phyloP scores from a whole-genome alignment of 2,113 vertebrate genomes.

The Phaethornis superciliosus region DNA sequence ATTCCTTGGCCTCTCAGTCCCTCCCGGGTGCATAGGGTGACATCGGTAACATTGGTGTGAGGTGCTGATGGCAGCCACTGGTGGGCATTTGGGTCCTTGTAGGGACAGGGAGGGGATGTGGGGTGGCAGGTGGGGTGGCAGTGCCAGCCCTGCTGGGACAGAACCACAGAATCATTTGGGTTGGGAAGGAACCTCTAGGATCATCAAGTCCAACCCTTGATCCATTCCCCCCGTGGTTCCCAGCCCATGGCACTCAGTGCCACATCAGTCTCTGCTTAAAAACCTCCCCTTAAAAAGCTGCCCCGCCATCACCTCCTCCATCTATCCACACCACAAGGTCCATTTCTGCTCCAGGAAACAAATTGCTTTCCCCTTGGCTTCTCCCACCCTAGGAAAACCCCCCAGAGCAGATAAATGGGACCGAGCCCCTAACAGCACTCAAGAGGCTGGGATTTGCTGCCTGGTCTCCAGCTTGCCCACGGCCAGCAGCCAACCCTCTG shows the following conservation, averaged over 20 bases:
- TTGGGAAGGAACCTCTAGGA: too few relatives aligned
- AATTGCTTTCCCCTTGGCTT: rapidly evolving
- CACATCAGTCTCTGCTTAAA: too few relatives aligned
- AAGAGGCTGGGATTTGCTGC: neutral
- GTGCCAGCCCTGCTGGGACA: neutral
- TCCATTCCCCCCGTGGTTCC: too few relatives aligned
- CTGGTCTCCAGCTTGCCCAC: rapidly evolving
- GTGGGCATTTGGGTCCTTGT: too few relatives aligned
- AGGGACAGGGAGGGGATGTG: neutral
- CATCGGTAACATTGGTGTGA: neutral
- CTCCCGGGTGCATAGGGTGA: rapidly evolving
- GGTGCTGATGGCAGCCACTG: neutral
- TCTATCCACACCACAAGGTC: neutral
- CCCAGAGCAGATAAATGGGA: neutral
- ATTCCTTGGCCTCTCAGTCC: neutral
- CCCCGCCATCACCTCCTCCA: rapidly evolving
- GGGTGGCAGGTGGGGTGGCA: neutral
- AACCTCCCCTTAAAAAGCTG: neutral
- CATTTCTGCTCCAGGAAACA: neutral
- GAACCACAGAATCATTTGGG: neutral
- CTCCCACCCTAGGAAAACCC: neutral
- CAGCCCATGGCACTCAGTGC: too few relatives aligned
- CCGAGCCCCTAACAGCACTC: rapidly evolving
- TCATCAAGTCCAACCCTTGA: too few relatives aligned
- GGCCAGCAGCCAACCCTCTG: rapidly evolving